These are phyloP conservation scores for Cyclopterus lumpus DNA, from an alignment of 2,797 vertebrate genomes.

Conservation along the genomic window DNA sequence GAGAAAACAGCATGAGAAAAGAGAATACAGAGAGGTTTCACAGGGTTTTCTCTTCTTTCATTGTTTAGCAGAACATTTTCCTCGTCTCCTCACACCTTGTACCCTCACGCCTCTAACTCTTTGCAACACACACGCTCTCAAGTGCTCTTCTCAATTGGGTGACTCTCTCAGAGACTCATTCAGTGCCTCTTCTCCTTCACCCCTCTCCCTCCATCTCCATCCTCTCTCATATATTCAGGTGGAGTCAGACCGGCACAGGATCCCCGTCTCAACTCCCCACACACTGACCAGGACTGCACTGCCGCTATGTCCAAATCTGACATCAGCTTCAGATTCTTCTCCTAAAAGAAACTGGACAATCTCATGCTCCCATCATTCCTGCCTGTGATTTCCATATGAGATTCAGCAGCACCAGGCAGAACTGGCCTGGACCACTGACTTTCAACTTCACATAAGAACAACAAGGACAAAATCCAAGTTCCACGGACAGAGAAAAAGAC, in stretches of 20 bases:
- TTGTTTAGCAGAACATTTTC: conserved; percentile 19
- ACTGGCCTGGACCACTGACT: conserved; percentile 36
- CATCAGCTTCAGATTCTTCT: conserved; percentile 32
- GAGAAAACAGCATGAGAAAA: conserved; percentile 10
- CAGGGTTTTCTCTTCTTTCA: conserved; percentile 11
- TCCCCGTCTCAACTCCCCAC: conserved; percentile 40
- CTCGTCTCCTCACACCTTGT: conserved; percentile 21
- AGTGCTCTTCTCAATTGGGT: conserved; percentile 30
- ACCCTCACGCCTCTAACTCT: conserved; percentile 15
- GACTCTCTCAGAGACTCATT: conserved; percentile 47
- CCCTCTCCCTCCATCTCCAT: conserved; percentile 66
- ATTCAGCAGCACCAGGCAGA: conserved; percentile 31
- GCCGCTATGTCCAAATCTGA: conserved; percentile 36
- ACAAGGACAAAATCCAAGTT: conserved; percentile 9
- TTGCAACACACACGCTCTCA: conserved; percentile 9
- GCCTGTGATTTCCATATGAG: conserved; percentile 50
- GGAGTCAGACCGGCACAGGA: conserved; percentile 47
- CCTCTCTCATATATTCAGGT: conserved; percentile 73
- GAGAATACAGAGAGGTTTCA: conserved; percentile 1
- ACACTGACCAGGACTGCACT: conserved; percentile 37
- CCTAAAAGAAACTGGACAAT: conserved; percentile 17
- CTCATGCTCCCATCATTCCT: conserved; percentile 11
- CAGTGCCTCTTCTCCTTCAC: conserved; percentile 54
- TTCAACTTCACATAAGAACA: conserved; percentile 35
- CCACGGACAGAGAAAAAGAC: conserved; percentile 1